Percentiles rank a stretch among this genome's conserved stretches.
phyloP scores from a whole-genome alignment of 2,888 invertebrate species.

The Gymnosoma rotundatum region DNA sequence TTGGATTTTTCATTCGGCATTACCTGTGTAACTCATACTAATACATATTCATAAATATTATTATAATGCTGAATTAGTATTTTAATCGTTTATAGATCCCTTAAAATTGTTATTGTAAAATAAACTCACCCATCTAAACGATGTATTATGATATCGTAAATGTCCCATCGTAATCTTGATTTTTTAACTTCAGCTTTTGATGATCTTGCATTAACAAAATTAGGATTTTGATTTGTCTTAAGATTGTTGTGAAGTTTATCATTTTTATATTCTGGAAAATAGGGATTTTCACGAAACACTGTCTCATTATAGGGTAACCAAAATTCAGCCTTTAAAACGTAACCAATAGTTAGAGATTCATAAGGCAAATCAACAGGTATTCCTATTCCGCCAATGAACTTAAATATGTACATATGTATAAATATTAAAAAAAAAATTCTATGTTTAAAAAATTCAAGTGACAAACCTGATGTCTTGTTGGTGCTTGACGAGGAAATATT shows the following conservation, averaged over 20 bases:
- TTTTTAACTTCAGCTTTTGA: constrained; percentile 45
- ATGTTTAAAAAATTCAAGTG: background rate
- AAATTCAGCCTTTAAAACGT: constrained; percentile 77
- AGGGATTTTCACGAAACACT: constrained; percentile 77
- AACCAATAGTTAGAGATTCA: constrained; percentile 77
- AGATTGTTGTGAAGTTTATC: constrained; percentile 34
- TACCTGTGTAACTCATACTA: too few species aligned
- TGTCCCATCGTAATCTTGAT: constrained; percentile 74
- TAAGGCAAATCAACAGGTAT: constrained; percentile 78
- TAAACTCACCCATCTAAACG: constrained; percentile 74
- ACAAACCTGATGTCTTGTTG: constrained; percentile 77
- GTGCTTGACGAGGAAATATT: constrained; percentile 78
- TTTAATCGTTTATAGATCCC: too few species aligned
- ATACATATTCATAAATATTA: too few species aligned
- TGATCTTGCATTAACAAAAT: constrained; percentile 51
- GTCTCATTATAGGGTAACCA: constrained; percentile 77
- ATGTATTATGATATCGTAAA: constrained; percentile 75
- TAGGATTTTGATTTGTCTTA: constrained; percentile 24
- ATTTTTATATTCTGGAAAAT: constrained; percentile 76
- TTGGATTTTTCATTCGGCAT: too few species aligned
- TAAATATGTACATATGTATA: background rate
- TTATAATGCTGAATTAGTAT: too few species aligned
- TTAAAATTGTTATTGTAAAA: too few species aligned
- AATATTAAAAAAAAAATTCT: too few species aligned
- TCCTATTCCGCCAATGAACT: constrained; percentile 79